A percentile compares a stretch with the other conserved stretches of the same genome.
phyloP scores from a whole-genome alignment of 2,797 vertebrate species.

The Sebastes matsubarae region DNA sequence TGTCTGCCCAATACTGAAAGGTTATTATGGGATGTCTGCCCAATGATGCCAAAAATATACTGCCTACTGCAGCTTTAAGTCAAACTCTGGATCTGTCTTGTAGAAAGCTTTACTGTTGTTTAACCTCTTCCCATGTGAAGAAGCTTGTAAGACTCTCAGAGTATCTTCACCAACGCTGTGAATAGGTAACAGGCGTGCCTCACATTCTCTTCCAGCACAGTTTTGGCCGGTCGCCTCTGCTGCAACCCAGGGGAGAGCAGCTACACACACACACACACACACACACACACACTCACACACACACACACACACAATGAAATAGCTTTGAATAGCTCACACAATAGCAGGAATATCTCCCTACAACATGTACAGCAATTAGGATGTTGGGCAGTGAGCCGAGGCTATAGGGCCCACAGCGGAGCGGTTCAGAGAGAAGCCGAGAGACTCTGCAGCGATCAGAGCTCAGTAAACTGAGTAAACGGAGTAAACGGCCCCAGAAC shows the following conservation, averaged over 20 bases:
- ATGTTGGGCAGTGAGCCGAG: slow-evolving; percentile 45
- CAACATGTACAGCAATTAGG: slow-evolving; percentile 56
- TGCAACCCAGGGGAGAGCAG: not conserved
- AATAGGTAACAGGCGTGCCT: not conserved
- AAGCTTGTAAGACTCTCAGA: not conserved
- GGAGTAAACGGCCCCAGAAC: slow-evolving; percentile 15
- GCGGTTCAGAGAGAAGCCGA: slow-evolving; percentile 50
- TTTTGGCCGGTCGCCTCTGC: slow-evolving; percentile 43
- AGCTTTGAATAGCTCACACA: slow-evolving; percentile 46
- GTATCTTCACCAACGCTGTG: not conserved
- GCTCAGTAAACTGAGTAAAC: not conserved
- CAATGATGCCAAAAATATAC: too few relatives aligned
- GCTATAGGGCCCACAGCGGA: slow-evolving; percentile 9
- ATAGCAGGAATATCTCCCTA: slow-evolving; percentile 18
- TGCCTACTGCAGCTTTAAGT: too few relatives aligned
- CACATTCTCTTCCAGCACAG: slow-evolving; percentile 41
- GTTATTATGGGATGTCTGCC: too few relatives aligned
- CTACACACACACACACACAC: not conserved
- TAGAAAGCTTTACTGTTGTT: not conserved
- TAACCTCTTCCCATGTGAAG: not conserved
- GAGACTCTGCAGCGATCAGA: slow-evolving; percentile 34
- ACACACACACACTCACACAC: not conserved
- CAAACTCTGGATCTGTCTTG: not conserved
- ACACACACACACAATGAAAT: not conserved
- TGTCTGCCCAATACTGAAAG: too few relatives aligned